Conservation (phyloP, 2,113 vertebrate genomes). For the Aix galericulata region DNA sequence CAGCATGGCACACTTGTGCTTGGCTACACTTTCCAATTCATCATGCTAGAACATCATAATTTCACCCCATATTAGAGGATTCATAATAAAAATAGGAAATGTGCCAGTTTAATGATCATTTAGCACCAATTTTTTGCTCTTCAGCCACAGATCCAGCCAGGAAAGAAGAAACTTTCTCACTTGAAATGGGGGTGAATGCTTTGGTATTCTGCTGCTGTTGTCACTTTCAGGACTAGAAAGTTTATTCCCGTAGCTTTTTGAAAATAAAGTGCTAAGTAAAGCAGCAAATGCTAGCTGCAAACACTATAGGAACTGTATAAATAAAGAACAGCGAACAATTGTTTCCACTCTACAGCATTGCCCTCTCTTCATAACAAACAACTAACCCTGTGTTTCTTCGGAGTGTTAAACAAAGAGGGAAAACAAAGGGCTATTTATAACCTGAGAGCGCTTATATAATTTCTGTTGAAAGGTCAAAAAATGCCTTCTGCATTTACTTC, state of each 20-base stretch:
- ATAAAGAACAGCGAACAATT: constrained; percentile 57
- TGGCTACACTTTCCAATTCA: neutral
- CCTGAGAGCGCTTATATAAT: constrained; percentile 44
- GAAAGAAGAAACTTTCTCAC: neutral
- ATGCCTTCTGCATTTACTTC: constrained; percentile 34
- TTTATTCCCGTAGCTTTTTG: constrained; percentile 7
- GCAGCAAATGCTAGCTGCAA: constrained; percentile 23
- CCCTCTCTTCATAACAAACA: constrained; percentile 42
- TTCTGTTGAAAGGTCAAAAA: constrained; percentile 51
- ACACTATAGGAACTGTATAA: constrained; percentile 12
- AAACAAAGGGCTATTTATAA: constrained; percentile 63
- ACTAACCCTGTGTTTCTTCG: constrained; percentile 51
- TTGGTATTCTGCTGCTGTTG: neutral
- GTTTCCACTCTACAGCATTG: constrained; percentile 51
- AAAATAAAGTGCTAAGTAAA: constrained; percentile 26
- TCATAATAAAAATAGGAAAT: neutral
- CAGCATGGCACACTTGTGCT: neutral
- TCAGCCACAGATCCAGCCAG: neutral
- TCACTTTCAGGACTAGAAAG: neutral
- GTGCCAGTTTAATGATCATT: neutral
- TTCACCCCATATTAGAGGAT: neutral
- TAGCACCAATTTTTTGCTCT: neutral
- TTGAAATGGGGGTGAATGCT: neutral
- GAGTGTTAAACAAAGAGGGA: constrained; percentile 38
- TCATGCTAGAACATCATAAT: neutral